These are phyloP conservation scores for Lateolabrax maculatus DNA, from an alignment of 2,797 vertebrate species.

Conservation along the genomic window DNA sequence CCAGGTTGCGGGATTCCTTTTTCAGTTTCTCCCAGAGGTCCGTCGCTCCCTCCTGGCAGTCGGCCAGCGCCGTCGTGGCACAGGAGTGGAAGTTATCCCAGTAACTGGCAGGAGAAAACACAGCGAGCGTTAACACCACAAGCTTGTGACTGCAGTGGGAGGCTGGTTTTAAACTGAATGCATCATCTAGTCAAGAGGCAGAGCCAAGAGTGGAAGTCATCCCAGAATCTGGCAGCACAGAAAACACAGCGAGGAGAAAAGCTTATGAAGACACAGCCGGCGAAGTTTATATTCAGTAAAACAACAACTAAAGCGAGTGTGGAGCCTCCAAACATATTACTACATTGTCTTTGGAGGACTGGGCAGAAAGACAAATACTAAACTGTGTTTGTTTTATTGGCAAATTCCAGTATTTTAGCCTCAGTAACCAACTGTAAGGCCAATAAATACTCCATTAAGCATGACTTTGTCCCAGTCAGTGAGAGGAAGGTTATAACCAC, in stretches of 20 bases:
- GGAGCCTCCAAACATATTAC: constrained; percentile 7
- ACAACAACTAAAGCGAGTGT: constrained; percentile 6
- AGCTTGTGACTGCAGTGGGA: constrained; percentile 41
- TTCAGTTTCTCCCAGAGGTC: constrained; percentile 99
- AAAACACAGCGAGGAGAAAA: constrained; percentile 18
- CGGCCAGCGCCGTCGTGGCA: constrained; percentile 94
- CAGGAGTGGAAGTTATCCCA: constrained; percentile 98
- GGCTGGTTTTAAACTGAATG: constrained; percentile 32
- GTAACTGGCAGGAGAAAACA: constrained; percentile 87
- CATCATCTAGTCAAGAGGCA: constrained; percentile 19
- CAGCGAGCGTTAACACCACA: constrained; percentile 58
- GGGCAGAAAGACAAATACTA: not conserved
- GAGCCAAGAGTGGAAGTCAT: constrained; percentile 56
- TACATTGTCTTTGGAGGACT: not conserved
- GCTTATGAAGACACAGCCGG: constrained; percentile 39
- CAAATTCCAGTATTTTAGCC: not conserved
- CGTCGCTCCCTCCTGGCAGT: constrained; percentile 97
- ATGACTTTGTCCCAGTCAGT: too few relatives aligned
- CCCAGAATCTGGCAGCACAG: constrained; percentile 36
- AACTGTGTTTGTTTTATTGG: not conserved
- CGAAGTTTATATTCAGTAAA: constrained; percentile 11
- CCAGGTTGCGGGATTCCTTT: constrained; percentile 96
- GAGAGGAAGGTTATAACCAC: too few relatives aligned
- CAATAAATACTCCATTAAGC: not conserved
- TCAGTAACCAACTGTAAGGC: not conserved